Evolutionary conservation across 1,140 invertebrate species (phyloP).

Genomic region (Proctacanthus coquilletti): DNA sequence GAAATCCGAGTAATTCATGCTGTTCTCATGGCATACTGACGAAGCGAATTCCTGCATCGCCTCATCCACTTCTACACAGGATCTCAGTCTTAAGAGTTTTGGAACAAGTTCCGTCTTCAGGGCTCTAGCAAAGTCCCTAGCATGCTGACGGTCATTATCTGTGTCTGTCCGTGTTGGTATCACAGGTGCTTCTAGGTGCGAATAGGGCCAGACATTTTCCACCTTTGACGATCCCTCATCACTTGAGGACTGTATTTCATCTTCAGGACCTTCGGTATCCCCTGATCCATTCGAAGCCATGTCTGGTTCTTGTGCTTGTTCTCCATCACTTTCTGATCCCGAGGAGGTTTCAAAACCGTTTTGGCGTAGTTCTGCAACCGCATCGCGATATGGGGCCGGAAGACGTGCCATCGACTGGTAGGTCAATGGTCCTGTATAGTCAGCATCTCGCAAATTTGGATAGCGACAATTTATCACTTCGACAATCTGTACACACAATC

Average conservation of each 20-base stretch:
- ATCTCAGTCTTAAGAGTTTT: slow-evolving; percentile 39
- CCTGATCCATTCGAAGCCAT: slow-evolving; percentile 43
- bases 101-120: slow-evolving; percentile 45
- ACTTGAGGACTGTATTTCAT: slow-evolving; percentile 28
- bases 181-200: slow-evolving; percentile 24
- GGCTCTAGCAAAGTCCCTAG: slow-evolving; percentile 22
- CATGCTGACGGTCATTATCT: slow-evolving; percentile 28
- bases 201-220: slow-evolving; percentile 28
- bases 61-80: slow-evolving; percentile 55
- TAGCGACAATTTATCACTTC: slow-evolving; percentile 56
- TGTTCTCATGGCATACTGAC: slow-evolving; percentile 73
- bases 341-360: slow-evolving; percentile 38
- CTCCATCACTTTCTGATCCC: slow-evolving; percentile 36
- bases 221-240: slow-evolving; percentile 23
- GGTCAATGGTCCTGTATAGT: slow-evolving; percentile 68
- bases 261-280: slow-evolving; percentile 57
- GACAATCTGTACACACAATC: slow-evolving; percentile 23
- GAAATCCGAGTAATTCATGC: slow-evolving; percentile 29
- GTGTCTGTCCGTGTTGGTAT: slow-evolving; percentile 24
- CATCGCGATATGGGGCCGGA: slow-evolving; percentile 55
- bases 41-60: slow-evolving; percentile 82
- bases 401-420: slow-evolving; percentile 68
- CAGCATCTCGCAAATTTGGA: slow-evolving; percentile 55
- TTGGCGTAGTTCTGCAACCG: slow-evolving; percentile 37
- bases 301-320: slow-evolving; percentile 32